A percentile compares a stretch with the other conserved stretches of the same genome.
Evolutionary conservation across 1,140 invertebrate genomes (phyloP).

Genomic region (Dinothrombium tinctorium): DNA sequence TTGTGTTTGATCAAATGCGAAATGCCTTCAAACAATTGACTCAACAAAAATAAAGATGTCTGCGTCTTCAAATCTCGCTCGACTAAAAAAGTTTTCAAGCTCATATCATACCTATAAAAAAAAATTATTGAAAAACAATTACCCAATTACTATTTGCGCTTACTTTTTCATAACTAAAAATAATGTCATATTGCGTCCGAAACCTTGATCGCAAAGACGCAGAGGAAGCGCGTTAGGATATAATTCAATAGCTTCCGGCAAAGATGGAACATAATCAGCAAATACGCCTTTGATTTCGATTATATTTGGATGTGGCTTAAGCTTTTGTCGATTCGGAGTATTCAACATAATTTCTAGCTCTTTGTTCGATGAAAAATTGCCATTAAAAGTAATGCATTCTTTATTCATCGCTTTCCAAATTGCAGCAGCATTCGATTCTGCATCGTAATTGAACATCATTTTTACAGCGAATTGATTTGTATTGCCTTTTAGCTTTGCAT

Average conservation of each 20-base stretch:
- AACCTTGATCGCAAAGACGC: constrained; percentile 40
- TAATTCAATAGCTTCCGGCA: constrained; percentile 35
- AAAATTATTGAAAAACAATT: constrained; percentile 21
- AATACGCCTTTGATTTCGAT: constrained; percentile 52
- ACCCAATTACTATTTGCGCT: constrained; percentile 31
- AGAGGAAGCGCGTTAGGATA: constrained; percentile 56
- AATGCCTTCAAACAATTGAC: constrained; percentile 53
- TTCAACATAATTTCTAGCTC: constrained; percentile 1
- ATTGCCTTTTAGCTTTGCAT: constrained; percentile 28
- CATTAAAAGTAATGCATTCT: constrained; percentile 44
- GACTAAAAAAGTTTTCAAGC: no score
- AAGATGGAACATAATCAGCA: constrained; percentile 43
- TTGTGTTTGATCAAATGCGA: constrained; percentile 20
- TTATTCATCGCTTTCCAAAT: constrained; percentile 52
- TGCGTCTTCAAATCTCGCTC: no score
- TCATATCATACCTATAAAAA: no score
- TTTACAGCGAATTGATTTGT: constrained; percentile 53
- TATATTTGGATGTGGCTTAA: constrained; percentile 59
- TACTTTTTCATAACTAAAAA: constrained; percentile 71
- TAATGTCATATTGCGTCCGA: constrained; percentile 61
- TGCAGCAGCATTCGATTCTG: constrained; percentile 49
- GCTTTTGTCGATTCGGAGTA: constrained; percentile 27
- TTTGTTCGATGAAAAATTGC: no score
- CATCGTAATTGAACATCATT: constrained; percentile 78
- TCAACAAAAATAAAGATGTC: constrained; percentile 36